Base-by-base conservation (phyloP, 2,797 vertebrate species). In the Chrysocyon brachyurus region DNA sequence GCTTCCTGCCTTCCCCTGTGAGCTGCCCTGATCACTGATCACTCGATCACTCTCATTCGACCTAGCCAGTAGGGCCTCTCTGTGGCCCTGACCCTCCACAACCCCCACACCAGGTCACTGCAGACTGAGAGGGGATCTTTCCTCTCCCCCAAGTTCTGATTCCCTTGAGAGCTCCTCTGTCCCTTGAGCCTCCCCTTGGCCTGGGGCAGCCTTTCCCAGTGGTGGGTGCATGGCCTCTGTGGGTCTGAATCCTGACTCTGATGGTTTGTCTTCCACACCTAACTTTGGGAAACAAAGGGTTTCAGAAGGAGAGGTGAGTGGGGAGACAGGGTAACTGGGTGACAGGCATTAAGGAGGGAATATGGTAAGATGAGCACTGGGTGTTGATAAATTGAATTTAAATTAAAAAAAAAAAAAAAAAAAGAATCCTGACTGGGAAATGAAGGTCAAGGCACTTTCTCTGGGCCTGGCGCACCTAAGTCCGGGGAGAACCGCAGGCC, bases 181-280 rank as follows among this genome's bases (percentile, higher is more conserved):
- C 59, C 31, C n/a, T 1, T 3, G 46, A 90, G 28, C 22, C 63
- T 28, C 11, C 21, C 46, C 66, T 24, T 0, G 3, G n/a, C n/a
- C 17, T 2, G 0, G 17, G 36, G 9, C 3, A 2, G 15, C 0
- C 14, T 31, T 21, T 16, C 84, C 66, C 26, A 56, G 0, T 4
- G 21, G 52, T 9, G 73, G 33, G 26, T 8, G 15, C 64, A 3
- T 0, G 19, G 61, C 26, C 77, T 46, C 3, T 7, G 17, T 7
- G 21, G 90, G 19, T 26, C 54, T 40, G 24, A 31, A 49, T 54
- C 26, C 91, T 64, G 91, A n/a, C 57, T 87, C 81, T 21, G 31
- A 46, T 46, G 40, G 40, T 46, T 46, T 46, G 40, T 46, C 40
- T 46, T 46, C 40, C 6, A 46, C 6, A 46, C 40, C 40, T 8